Base-by-base conservation (phyloP, 2,797 vertebrate genomes). In the Micrastur ruficollis region DNA sequence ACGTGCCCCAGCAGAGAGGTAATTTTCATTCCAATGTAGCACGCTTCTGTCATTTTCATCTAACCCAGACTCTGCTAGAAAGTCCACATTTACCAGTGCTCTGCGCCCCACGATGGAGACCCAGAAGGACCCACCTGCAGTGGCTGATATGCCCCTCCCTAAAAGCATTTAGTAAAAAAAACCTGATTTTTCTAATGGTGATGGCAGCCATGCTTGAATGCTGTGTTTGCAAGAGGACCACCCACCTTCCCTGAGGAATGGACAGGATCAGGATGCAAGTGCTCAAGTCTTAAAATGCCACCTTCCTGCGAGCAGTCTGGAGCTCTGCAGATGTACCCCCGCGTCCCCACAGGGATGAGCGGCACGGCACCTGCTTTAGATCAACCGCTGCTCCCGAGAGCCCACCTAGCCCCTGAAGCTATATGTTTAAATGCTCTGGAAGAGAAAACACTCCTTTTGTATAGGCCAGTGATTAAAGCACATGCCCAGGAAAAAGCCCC, bases 21-120 rank as follows among this genome's bases (percentile, higher is more conserved):
- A 50, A 75, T 96, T 96, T 94, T 90, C 63, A 79, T 86, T 90
- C 90, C 74, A 92, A 94, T 14, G 67, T 58, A 88, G 65, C 50
- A 73, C 3, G 2, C 42, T 82, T 91, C 61, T 36, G 49, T 91
- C 91, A 95, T 93, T 96, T 92, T 81, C 68, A 70, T 76, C 80
- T 92, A 88, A 89, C 38, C 49, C 65, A 52, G 61, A 58, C 78
- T 81, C 58, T 65, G 84, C 50, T 74, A 90, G 59, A 19, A 93
- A 81, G 75, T 26, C 46, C 68, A 89, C 14, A 50, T 86, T 83
- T 56, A 74, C 61, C 87, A 95, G 34, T 8, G 17, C 72, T 83
- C 61, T 59, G 32, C 8, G 5, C 38, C 71, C 72, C 68, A n/a
- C 6, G 9, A 14, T 0, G 0, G 4, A 85, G 56, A 83, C 16